These are phyloP conservation scores for Parthenolecanium corni DNA, from an alignment of 2,888 invertebrate genomes.

Conservation along the genomic window DNA sequence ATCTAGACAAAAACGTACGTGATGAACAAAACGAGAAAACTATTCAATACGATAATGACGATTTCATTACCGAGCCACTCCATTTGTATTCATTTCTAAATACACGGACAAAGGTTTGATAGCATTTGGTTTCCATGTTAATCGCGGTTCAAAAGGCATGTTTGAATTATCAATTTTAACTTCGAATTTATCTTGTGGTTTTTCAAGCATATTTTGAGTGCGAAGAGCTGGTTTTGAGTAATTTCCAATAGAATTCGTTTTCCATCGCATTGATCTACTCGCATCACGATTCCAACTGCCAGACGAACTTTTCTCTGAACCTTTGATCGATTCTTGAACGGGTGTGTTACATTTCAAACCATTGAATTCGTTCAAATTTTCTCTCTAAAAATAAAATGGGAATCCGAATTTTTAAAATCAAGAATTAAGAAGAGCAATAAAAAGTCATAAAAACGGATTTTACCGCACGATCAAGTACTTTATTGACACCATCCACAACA, in stretches of 20 bases:
- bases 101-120: slow-evolving; percentile 64
- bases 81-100: slow-evolving; percentile 50
- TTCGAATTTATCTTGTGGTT: slow-evolving; percentile 76
- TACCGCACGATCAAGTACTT: slow-evolving; percentile 66
- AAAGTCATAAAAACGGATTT: slow-evolving; percentile 34
- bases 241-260: slow-evolving; percentile 17
- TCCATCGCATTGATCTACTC: slow-evolving; percentile 30
- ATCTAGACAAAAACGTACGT: slow-evolving; percentile 42
- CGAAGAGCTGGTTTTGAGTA: slow-evolving; percentile 11
- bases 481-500: slow-evolving; percentile 70
- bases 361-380: slow-evolving; percentile 46
- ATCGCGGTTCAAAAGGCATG: slow-evolving; percentile 67
- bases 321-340: slow-evolving; percentile 42
- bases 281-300: slow-evolving; percentile 50
- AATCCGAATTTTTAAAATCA: too few relatives aligned
- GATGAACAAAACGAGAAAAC: background rate
- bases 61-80: slow-evolving; percentile 42
- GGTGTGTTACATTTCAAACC: slow-evolving; percentile 48
- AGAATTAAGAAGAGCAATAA: background rate
- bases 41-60: background rate
- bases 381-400: slow-evolving; percentile 41
- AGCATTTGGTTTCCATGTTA: slow-evolving; percentile 79
- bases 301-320: slow-evolving; percentile 39
- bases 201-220: slow-evolving; percentile 37
- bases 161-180: slow-evolving; percentile 68